These are phyloP conservation scores for Eulemur coronatus DNA, from an alignment of 2,797 vertebrate species.

Conservation along the genomic window DNA sequence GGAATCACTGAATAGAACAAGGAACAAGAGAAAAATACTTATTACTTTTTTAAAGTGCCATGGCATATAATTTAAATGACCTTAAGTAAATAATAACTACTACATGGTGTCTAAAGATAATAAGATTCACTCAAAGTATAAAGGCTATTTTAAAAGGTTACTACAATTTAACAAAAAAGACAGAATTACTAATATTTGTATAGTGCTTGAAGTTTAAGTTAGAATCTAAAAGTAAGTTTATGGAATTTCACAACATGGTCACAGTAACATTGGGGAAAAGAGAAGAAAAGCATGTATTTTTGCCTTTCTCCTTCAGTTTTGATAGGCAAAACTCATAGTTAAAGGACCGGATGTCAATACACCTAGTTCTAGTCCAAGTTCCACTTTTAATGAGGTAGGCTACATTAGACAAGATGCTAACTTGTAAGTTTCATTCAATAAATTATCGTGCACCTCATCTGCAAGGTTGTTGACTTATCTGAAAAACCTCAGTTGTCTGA, in stretches of 20 bases:
- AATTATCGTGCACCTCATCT: background rate
- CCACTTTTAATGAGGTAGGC: background rate
- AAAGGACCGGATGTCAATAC: background rate
- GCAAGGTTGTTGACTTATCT: background rate
- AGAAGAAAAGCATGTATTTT: background rate
- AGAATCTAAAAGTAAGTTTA: constrained; percentile 27
- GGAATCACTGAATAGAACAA: background rate
- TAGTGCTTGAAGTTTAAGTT: background rate
- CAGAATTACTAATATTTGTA: background rate
- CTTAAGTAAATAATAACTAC: constrained; percentile 42
- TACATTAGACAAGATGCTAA: background rate
- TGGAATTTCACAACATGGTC: background rate
- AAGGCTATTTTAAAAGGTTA: constrained; percentile 25
- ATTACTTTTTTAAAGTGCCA: background rate
- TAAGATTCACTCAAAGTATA: background rate
- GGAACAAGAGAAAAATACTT: background rate
- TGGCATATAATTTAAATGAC: background rate
- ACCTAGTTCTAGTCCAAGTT: background rate
- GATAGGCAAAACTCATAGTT: background rate
- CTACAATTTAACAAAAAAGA: background rate
- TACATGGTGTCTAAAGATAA: background rate
- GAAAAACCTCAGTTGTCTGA: constrained; percentile 11
- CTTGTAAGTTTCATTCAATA: background rate
- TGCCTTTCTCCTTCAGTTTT: background rate
- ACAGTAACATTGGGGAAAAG: background rate